Evolutionary conservation across 1,140 invertebrate species (phyloP), one percentile per base, ranked within the genome.

Genomic region (Cepaea nemoralis): DNA sequence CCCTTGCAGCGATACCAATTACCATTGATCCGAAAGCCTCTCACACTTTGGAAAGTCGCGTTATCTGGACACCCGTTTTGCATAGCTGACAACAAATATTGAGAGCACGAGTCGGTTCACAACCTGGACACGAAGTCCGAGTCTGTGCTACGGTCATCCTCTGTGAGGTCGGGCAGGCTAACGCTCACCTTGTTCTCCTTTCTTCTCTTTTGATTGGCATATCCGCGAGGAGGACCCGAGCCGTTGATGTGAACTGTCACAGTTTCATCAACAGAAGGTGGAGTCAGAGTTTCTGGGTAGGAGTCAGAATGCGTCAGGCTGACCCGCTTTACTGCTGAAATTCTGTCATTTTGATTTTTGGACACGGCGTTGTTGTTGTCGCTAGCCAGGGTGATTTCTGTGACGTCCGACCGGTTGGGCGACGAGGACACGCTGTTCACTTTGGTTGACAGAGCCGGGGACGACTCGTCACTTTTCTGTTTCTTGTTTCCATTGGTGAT

Each of bases 401-500:
- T 6, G 16, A 27, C 2, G 71, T 24, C 59, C 8, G 59, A 31
- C 27, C 27, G 27, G n/a, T 19, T 31, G 27, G 45, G 69, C n/a
- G 42, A n/a, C 42, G 37, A 27, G 14, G 2, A 16, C 16, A 55
- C 24, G 22, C 35, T 27, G 55, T n/a, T 55, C 0, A n/a, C 35
- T 37, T 27, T 0, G 6, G 33, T 45, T 12, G 70, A 67, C 14
- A 74, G 66, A n/a, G 42, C 19, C 37, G 73, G 42, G 22, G 48
- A 45, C 24, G 71, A 67, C 1, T 22, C 42, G 16, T 42, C 24
- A 31, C 12, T 76, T n/a, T 67, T 35, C 8, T 8, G 35, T 55
- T 82, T 67, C 59, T 69, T 73, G 70, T 40, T 45, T 33, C 70
- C 37, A 40, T 78, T 31, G 37, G 76, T 8, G 14, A 85, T 75